Evolutionary conservation across 2,797 vertebrate genomes (phyloP).

Genomic region (Cyprinella venusta): DNA sequence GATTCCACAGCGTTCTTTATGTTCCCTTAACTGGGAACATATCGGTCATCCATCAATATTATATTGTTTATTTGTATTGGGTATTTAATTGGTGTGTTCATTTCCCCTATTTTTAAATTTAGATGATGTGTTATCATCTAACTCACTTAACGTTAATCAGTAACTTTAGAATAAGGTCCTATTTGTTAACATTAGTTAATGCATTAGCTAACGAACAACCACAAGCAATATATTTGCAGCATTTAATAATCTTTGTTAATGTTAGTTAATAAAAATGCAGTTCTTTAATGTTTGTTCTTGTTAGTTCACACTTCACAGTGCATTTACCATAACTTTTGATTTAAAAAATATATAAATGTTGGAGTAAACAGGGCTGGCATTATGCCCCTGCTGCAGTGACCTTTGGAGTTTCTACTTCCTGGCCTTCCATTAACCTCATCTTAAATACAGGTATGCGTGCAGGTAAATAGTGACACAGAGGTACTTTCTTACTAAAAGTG

Average conservation of each 20-base stretch:
- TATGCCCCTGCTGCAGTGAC: background rate
- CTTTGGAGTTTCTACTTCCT: constrained; percentile 24
- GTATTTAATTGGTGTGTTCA: background rate
- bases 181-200: background rate
- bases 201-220: too few species aligned
- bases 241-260: background rate
- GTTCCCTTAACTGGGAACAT: background rate
- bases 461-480: constrained; percentile 1
- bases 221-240: background rate
- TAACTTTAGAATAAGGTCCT: background rate
- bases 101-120: background rate
- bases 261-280: background rate
- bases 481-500: constrained; percentile 8
- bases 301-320: background rate
- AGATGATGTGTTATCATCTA: background rate
- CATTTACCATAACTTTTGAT: background rate
- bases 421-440: constrained; percentile 18
- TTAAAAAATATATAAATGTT: too few species aligned
- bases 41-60: background rate
- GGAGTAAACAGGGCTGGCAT: constrained; percentile 36
- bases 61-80: background rate
- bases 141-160: background rate
- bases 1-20: too few species aligned
- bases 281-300: background rate
- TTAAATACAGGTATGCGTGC: constrained; percentile 36